phyloP scores from a whole-genome alignment of 2,113 vertebrate species.

The Potamarius usumacintae region DNA sequence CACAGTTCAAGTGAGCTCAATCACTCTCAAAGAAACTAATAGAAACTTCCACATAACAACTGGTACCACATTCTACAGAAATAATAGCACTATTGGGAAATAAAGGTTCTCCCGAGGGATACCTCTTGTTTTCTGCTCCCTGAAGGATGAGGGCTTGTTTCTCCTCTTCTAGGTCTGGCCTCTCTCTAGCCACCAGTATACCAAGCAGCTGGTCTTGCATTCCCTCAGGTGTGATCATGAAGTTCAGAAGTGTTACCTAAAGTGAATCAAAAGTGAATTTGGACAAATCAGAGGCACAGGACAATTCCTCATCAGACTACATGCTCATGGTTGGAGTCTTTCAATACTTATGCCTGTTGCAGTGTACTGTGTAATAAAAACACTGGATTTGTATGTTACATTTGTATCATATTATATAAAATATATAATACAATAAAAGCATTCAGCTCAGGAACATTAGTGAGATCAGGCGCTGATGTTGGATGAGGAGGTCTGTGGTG shows the following conservation, averaged over 20 bases:
- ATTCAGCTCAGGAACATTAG: too few species aligned
- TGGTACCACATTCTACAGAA: background rate
- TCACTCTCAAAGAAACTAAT: background rate
- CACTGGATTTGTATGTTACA: too few species aligned
- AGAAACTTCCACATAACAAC: background rate
- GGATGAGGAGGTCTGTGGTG: too few species aligned
- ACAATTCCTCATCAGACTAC: background rate
- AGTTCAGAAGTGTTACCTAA: conserved; percentile 88
- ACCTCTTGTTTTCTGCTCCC: conserved; percentile 91
- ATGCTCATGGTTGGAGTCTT: too few species aligned
- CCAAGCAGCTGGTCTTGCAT: conserved; percentile 91
- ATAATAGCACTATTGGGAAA: background rate
- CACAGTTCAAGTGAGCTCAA: background rate
- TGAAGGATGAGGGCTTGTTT: conserved; percentile 87
- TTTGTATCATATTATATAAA: too few species aligned
- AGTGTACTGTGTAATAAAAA: too few species aligned
- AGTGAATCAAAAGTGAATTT: conserved; percentile 17
- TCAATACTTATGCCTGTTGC: too few species aligned
- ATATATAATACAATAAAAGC: too few species aligned
- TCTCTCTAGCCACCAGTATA: conserved; percentile 86
- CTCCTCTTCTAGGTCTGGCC: conserved; percentile 88
- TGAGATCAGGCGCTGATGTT: too few species aligned
- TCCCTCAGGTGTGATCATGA: conserved; percentile 89
- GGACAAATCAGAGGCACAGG: background rate
- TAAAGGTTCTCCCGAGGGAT: conserved; percentile 6